Percentiles rank a stretch among this genome's conserved stretches.
Conservation (phyloP, 2,113 vertebrate species). For the Artemisiospiza belli region DNA sequence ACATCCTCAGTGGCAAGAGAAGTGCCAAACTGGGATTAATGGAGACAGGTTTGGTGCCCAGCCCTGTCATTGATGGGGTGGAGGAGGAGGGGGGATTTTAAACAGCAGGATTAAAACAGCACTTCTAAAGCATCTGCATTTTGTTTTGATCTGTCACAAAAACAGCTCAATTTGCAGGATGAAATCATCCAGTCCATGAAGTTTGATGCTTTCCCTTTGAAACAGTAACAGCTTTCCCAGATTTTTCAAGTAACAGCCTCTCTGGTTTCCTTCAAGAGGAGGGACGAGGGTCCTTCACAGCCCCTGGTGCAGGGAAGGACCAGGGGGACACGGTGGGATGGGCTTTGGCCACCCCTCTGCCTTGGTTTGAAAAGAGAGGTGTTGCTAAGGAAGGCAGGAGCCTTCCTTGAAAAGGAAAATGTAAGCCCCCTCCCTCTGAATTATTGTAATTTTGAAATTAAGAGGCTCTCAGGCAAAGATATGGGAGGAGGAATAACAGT, state of each 20-base stretch:
- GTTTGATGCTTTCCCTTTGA: neutral
- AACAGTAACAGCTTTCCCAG: neutral
- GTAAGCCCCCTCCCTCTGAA: neutral
- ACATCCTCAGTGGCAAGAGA: neutral
- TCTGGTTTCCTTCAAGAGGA: neutral
- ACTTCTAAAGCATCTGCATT: neutral
- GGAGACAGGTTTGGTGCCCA: neutral
- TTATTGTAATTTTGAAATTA: neutral
- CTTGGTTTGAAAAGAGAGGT: neutral
- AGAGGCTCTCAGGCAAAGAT: neutral
- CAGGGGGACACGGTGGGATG: accelerated
- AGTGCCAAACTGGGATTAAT: neutral
- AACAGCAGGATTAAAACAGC: neutral
- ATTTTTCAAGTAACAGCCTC: neutral
- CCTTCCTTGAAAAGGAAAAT: neutral
- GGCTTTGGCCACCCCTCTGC: neutral
- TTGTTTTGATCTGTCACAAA: neutral
- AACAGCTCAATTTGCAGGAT: neutral
- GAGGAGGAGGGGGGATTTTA: neutral
- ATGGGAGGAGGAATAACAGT: neutral
- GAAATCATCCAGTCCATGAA: neutral
- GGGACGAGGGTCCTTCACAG: neutral
- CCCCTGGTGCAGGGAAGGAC: neutral
- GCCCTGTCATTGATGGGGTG: neutral
- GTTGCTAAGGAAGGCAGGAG: neutral